phyloP scores from a whole-genome alignment of 2,888 invertebrate genomes.

The Cheilosia soror region DNA sequence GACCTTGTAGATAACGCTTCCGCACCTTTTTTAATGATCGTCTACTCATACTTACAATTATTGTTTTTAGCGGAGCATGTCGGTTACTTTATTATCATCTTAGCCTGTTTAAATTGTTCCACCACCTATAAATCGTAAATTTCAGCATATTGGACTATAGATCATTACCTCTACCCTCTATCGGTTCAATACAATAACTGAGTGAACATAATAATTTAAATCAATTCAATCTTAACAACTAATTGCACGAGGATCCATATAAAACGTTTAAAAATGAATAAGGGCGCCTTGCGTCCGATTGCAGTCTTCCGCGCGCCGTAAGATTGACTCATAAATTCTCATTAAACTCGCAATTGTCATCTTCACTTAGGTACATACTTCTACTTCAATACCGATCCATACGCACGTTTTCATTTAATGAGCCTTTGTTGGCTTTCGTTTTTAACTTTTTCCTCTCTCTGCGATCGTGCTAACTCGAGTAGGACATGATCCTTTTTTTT shows the following conservation, averaged over 20 bases:
- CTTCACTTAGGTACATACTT: slow-evolving; percentile 6
- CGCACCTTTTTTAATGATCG: no score
- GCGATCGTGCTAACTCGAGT: slow-evolving; percentile 42
- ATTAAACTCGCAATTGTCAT: slow-evolving; percentile 57
- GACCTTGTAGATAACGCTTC: no score
- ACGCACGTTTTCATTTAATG: slow-evolving; percentile 57
- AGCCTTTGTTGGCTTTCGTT: slow-evolving; percentile 46
- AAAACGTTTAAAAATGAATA: slow-evolving; percentile 33
- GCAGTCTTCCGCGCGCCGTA: slow-evolving; percentile 6
- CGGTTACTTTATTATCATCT: no score
- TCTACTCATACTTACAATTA: no score
- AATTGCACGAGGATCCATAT: slow-evolving; percentile 20
- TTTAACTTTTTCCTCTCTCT: not conserved
- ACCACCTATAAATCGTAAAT: no score
- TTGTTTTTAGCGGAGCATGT: no score
- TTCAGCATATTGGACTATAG: no score
- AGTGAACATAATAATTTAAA: slow-evolving; percentile 32
- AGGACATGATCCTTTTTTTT: slow-evolving; percentile 44
- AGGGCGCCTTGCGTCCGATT: slow-evolving; percentile 31
- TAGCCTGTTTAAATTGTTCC: no score
- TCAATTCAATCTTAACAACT: slow-evolving; percentile 44
- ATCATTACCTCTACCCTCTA: no score
- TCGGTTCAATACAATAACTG: slow-evolving; percentile 21
- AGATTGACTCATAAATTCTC: slow-evolving; percentile 69
- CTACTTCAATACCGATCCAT: slow-evolving; percentile 18